These are phyloP conservation scores for Pygocentrus nattereri DNA, from an alignment of 2,797 vertebrate species.

Conservation along the genomic window DNA sequence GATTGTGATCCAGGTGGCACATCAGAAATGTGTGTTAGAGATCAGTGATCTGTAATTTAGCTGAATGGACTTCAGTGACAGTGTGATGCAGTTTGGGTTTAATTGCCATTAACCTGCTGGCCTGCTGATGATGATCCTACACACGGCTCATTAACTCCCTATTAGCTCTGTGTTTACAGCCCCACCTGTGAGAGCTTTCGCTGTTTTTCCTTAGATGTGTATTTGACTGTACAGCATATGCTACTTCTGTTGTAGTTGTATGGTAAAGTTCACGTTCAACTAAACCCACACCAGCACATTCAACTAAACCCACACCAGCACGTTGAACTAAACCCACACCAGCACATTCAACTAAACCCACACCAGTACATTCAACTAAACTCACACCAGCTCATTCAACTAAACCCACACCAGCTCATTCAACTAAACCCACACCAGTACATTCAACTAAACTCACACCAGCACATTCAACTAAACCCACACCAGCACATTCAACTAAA, in stretches of 20 bases:
- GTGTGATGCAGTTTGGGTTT: conserved; percentile 44
- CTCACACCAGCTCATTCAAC: no score
- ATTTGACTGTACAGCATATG: conserved; percentile 22
- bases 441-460: no score
- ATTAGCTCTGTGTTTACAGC: conserved; percentile 52
- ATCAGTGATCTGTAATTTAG: conserved; percentile 47
- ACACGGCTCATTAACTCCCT: conserved; percentile 57
- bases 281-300: no score
- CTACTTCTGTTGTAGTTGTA: neutral
- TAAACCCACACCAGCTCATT: no score
- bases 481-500: neutral
- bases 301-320: no score
- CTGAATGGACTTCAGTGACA: conserved; percentile 41
- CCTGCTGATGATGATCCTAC: conserved; percentile 48
- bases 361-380: no score
- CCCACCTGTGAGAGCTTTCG: conserved; percentile 45
- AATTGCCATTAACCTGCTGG: conserved; percentile 47
- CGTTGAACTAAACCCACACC: no score
- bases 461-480: no score
- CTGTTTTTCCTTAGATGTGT: neutral
- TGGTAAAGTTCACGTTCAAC: no score
- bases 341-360: no score
- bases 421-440: no score
- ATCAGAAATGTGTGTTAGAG: conserved; percentile 32
- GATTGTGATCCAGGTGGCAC: conserved; percentile 48